Base-by-base conservation (phyloP, 2,888 invertebrate species). In the Adelognathus sp. region DNA sequence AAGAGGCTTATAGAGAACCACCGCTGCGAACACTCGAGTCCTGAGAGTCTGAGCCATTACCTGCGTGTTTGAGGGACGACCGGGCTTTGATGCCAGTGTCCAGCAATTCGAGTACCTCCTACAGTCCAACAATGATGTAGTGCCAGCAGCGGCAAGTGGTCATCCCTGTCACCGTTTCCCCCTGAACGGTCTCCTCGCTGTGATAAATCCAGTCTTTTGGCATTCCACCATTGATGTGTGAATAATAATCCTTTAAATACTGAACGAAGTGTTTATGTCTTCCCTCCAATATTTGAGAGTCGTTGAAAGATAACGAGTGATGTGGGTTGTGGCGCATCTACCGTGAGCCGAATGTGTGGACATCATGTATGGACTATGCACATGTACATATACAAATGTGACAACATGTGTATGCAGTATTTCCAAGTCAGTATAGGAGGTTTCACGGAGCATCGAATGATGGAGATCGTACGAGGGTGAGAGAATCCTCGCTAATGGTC, bases 81-180 rank as follows among this genome's bases (percentile, higher is more conserved):
- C 80, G 82, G 39, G 85, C 88, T 89, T 89, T 89, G 89, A 89
- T 88, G 87, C 85, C 85, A 83, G 80, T 85, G 85, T 85, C 84
- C 85, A 82, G 72, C 46, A 50, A 80, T 87, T 88, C 85, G 86
- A 88, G 86, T 78, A 86, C 83, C 85, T 84, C 50, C 46, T 61
- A 52, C 71, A 52, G 39, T 29, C 52, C 46, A 14, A 39, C 75
- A 83, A 86, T 88, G 87, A 88, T 89, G 87, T 85, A 89, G 88
- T 87, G 78, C 82, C 82, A 33, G 58, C 52, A 52, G 27, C 52
- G 50, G 52, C 72, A 52, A 78, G 72, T 78, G 75, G 79, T 69
- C 73, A 76, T 79, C 76, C 61, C 77, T 71, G 70, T 73, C 73
- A 66, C 66, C 58, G 63, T 73, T 73, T 66, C 6, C 73, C 33